phyloP scores from a whole-genome alignment of 2,113 vertebrate genomes.

The Bubo scandiacus region DNA sequence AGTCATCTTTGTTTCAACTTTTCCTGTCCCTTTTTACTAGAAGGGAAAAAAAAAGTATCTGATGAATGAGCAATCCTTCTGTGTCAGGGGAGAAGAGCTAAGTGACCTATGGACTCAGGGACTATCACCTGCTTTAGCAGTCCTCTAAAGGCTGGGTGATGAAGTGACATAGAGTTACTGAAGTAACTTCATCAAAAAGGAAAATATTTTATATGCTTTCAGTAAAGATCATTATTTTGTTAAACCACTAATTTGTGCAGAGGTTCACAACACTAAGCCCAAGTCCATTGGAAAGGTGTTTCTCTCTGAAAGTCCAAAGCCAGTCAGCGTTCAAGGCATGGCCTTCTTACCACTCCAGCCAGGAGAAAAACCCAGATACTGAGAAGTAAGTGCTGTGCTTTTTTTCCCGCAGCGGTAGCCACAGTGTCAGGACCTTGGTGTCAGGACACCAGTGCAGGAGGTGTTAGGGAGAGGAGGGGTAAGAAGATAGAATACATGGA shows the following conservation, averaged over 20 bases:
- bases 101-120: not conserved
- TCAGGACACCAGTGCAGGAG: not conserved
- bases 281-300: not conserved
- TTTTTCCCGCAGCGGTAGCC: not conserved
- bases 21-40: not conserved
- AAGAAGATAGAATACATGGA: not conserved
- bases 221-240: not conserved
- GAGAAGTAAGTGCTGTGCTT: not conserved
- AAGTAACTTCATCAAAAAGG: slow-evolving; percentile 1
- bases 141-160: not conserved
- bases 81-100: not conserved
- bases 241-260: not conserved
- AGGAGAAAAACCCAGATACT: not conserved
- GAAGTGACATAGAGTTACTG: not conserved
- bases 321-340: not conserved
- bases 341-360: not conserved
- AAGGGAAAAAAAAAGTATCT: not conserved
- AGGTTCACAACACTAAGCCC: not conserved
- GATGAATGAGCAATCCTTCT: not conserved
- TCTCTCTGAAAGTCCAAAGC: not conserved
- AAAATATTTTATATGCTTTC: not conserved
- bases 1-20: slow-evolving; percentile 67
- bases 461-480: not conserved
- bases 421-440: not conserved
- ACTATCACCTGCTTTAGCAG: not conserved